Percentiles rank a stretch among this genome's conserved stretches.
phyloP scores from a whole-genome alignment of 2,113 vertebrate genomes.

The Mugil cephalus region DNA sequence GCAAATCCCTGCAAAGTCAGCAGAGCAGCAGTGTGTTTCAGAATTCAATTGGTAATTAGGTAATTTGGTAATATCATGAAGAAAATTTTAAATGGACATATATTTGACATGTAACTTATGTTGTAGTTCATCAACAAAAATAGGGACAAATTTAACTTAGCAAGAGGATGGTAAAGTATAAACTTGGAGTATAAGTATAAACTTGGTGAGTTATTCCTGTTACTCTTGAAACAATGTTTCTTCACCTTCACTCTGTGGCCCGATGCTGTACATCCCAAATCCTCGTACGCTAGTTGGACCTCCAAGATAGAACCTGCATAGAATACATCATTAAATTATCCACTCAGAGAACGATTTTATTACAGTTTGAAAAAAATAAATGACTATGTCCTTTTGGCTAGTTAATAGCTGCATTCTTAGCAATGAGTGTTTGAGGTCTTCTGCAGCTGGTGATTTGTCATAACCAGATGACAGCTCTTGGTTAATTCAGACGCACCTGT shows the following conservation, averaged over 20 bases:
- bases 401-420: background rate
- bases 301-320: constrained; percentile 93
- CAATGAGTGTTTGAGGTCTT: too few species aligned
- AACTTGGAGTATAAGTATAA: too few species aligned
- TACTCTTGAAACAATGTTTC: fast-evolving
- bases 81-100: too few species aligned
- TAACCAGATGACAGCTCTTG: background rate
- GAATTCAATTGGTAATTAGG: too few species aligned
- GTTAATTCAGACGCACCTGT: constrained; percentile 82
- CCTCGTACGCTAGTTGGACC: constrained; percentile 96
- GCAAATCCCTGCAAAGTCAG: too few species aligned
- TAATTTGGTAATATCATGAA: too few species aligned
- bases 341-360: background rate
- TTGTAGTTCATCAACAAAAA: too few species aligned
- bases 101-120: too few species aligned
- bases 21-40: too few species aligned
- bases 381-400: fast-evolving
- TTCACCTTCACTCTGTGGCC: constrained; percentile 96
- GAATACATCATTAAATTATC: background rate
- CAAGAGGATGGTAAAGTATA: too few species aligned
- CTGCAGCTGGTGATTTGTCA: constrained; percentile 1
- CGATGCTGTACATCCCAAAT: constrained; percentile 98
- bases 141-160: too few species aligned
- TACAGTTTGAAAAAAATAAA: background rate
- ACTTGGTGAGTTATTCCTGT: background rate